phyloP scores from a whole-genome alignment of 2,797 vertebrate species.

The Sus cebifrons region DNA sequence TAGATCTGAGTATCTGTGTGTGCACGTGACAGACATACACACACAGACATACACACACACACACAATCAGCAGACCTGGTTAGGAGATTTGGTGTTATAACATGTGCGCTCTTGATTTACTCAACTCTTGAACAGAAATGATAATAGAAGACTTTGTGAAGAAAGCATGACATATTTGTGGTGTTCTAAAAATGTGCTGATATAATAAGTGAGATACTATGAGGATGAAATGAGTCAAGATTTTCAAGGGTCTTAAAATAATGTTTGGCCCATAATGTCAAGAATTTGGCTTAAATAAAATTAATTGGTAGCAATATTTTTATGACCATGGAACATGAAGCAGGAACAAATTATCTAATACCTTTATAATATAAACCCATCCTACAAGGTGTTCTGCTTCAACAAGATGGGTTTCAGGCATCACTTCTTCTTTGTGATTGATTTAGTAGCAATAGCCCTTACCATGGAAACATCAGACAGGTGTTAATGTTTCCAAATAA shows the following conservation, averaged over 20 bases:
- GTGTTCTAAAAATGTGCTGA: background rate
- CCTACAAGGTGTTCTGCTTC: background rate
- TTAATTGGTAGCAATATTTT: background rate
- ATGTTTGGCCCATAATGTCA: background rate
- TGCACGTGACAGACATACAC: too few relatives aligned
- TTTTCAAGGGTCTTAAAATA: background rate
- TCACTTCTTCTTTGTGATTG: background rate
- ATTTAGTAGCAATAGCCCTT: background rate
- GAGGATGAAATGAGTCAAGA: background rate
- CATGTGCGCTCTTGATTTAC: background rate
- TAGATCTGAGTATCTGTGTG: background rate
- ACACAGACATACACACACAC: rapidly evolving
- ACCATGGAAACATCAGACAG: background rate
- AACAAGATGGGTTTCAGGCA: background rate
- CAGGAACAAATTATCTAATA: background rate
- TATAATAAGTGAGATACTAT: background rate
- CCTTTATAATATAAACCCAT: background rate
- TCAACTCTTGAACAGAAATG: background rate
- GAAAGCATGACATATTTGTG: background rate
- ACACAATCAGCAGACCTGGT: background rate
- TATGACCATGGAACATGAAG: background rate
- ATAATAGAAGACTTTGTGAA: background rate
- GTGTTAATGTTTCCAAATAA: background rate
- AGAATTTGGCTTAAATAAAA: background rate
- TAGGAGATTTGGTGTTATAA: background rate